These are phyloP conservation scores for Sarcophaga caerulescens DNA, from an alignment of 2,888 invertebrate species.

Conservation along the genomic window DNA sequence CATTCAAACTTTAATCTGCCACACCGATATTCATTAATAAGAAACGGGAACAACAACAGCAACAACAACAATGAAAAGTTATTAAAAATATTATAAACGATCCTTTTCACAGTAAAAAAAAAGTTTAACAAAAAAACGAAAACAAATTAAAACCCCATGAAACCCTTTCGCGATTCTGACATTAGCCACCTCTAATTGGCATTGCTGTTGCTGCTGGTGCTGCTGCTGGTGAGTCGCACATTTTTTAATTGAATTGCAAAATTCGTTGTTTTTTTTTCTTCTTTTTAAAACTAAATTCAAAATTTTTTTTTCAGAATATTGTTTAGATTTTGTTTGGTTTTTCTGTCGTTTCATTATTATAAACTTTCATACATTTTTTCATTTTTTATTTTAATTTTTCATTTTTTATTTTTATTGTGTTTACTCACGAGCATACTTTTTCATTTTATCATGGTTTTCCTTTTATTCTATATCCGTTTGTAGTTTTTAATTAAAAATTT, in stretches of 20 bases:
- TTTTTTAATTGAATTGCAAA: conserved; percentile 81
- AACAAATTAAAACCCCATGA: conserved; percentile 29
- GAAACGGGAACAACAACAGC: conserved; percentile 5
- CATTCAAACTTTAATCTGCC: conserved; percentile 58
- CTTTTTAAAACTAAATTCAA: conserved; percentile 22
- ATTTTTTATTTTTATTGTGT: too few relatives aligned
- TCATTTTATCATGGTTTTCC: too few relatives aligned
- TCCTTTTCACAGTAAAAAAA: conserved; percentile 45
- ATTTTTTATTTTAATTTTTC: too few relatives aligned
- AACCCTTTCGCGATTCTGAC: background rate
- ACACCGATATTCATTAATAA: conserved; percentile 63
- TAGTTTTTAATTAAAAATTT: conserved; percentile 17
- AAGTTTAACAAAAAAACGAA: conserved; percentile 6
- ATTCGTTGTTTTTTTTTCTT: conserved; percentile 49
- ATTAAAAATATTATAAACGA: conserved; percentile 60
- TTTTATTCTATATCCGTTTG: background rate
- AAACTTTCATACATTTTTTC: conserved; percentile 20
- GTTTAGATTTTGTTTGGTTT: conserved; percentile 8
- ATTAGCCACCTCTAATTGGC: background rate
- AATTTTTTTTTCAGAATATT: conserved; percentile 51
- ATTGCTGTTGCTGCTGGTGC: conserved; percentile 37
- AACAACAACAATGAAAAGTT: conserved; percentile 49
- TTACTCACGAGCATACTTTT: too few relatives aligned
- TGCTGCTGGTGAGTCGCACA: conserved; percentile 76
- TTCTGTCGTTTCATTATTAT: background rate